phyloP scores from a whole-genome alignment of 2,888 invertebrate species.

The Drosophila monieri region DNA sequence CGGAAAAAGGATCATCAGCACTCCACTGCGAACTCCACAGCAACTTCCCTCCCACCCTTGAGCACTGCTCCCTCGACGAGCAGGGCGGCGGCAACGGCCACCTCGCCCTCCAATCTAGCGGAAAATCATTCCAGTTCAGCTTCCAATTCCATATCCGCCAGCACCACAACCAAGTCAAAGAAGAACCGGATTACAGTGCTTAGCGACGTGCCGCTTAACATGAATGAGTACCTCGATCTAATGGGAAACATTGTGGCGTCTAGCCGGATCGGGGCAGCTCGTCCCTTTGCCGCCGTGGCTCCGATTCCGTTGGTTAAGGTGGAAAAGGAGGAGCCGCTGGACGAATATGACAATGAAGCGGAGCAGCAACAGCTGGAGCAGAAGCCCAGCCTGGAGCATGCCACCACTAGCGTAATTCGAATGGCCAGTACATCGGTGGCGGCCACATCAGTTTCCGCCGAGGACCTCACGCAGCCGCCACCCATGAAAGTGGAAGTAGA shows the following conservation, averaged over 20 bases:
- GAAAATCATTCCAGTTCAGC: slow-evolving; percentile 44
- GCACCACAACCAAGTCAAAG: slow-evolving; percentile 58
- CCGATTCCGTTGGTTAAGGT: slow-evolving; percentile 80
- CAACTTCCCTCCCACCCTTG: slow-evolving; percentile 29
- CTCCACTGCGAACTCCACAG: not conserved
- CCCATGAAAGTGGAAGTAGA: slow-evolving; percentile 70
- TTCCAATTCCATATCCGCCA: slow-evolving; percentile 35
- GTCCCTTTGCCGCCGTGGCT: slow-evolving; percentile 67
- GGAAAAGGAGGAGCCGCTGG: slow-evolving; percentile 81
- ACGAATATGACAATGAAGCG: slow-evolving; percentile 68
- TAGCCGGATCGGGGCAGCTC: slow-evolving; percentile 76
- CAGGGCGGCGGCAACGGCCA: slow-evolving; percentile 34
- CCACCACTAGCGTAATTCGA: slow-evolving; percentile 83
- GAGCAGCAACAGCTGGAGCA: slow-evolving; percentile 40
- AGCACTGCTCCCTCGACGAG: slow-evolving; percentile 62
- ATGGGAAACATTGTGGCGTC: slow-evolving; percentile 83
- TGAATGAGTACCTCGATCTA: slow-evolving; percentile 82
- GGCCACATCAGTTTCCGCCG: slow-evolving; percentile 35
- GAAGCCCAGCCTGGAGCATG: slow-evolving; percentile 65
- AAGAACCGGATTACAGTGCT: slow-evolving; percentile 82
- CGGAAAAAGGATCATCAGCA: slow-evolving; percentile 12
- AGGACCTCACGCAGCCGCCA: slow-evolving; percentile 71
- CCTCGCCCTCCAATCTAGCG: slow-evolving; percentile 7
- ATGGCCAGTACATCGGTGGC: slow-evolving; percentile 75
- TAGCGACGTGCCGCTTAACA: slow-evolving; percentile 84